Conservation (phyloP, 2,113 vertebrate genomes). For the Lepisosteus oculatus region DNA sequence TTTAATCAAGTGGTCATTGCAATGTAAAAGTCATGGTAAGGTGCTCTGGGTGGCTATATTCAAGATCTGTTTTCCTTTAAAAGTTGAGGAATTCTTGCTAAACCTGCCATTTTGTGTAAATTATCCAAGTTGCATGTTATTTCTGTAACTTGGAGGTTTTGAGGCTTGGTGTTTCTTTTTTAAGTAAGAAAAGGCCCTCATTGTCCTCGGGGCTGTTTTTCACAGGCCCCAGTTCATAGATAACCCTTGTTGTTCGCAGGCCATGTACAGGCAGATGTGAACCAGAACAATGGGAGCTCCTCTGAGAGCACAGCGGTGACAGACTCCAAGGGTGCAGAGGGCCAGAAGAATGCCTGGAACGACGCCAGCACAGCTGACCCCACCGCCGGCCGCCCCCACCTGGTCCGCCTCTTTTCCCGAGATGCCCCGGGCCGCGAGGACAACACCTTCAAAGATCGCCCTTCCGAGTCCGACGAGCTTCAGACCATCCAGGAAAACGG, state of each 20-base stretch:
- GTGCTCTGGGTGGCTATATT: too few species aligned
- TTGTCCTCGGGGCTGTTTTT: constrained; percentile 73
- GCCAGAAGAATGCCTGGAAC: constrained; percentile 76
- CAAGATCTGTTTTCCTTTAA: too few species aligned
- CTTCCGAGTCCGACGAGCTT: constrained; percentile 96
- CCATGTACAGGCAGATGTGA: constrained; percentile 85
- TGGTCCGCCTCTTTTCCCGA: constrained; percentile 99
- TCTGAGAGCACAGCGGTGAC: constrained; percentile 84
- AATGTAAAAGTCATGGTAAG: too few species aligned
- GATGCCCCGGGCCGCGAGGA: constrained; percentile 97
- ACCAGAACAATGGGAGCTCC: constrained; percentile 91
- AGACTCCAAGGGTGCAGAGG: constrained; percentile 84
- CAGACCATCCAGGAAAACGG: constrained; percentile 96
- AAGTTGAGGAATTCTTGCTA: too few species aligned
- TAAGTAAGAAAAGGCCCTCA: constrained; percentile 64
- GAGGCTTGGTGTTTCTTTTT: constrained; percentile 29
- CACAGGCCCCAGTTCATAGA: constrained; percentile 80
- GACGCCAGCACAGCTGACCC: constrained; percentile 82
- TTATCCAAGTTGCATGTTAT: constrained; percentile 48
- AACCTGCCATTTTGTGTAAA: not conserved
- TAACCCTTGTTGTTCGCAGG: constrained; percentile 93
- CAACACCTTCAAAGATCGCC: constrained; percentile 99
- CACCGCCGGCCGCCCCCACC: constrained; percentile 85
- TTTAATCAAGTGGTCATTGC: too few species aligned
- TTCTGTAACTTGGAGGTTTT: constrained; percentile 20